Evolutionary conservation across 1,140 invertebrate species (phyloP), one percentile per base, ranked within the genome.

Genomic region (Harlomillsia oculata): DNA sequence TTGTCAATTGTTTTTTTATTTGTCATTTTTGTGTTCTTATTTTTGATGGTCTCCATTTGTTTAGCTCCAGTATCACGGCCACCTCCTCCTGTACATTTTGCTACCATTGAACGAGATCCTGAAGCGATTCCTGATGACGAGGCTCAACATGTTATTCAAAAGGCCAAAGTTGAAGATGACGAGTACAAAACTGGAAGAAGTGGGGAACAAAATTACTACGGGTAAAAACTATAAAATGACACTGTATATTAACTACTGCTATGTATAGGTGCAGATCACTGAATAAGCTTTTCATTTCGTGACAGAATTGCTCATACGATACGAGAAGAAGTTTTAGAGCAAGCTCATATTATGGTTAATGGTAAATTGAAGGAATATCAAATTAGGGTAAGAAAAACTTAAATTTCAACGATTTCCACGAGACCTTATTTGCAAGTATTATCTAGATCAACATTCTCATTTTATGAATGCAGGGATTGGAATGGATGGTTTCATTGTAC

Each of bases 401-500:
- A n/a, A n/a, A n/a, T n/a, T n/a, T n/a, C n/a, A n/a, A n/a, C n/a
- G n/a, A n/a, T n/a, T n/a, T n/a, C n/a, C n/a, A n/a, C n/a, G n/a
- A n/a, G n/a, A n/a, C n/a, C n/a, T n/a, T n/a, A n/a, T n/a, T n/a
- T n/a, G n/a, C n/a, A n/a, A n/a, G n/a, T n/a, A n/a, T n/a, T n/a
- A n/a, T n/a, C n/a, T n/a, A n/a, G n/a, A n/a, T n/a, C n/a, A n/a
- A n/a, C n/a, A n/a, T n/a, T n/a, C n/a, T n/a, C 39, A 41, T 16
- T 20, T 14, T 2, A 14, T 45, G 5, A 46, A 23, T 28, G 5
- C 16, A 60, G 69, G 82, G 82, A 49, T 68, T 84, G 39, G 81
- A 84, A 69, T 84, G 82, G 82, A 70, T 85, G 61, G 81, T 85
- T 2, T 84, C 82, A 0, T 64, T 84, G 20, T 83, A 82, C 67